phyloP scores from a whole-genome alignment of 2,888 invertebrate genomes.

The Archips crataeganus region DNA sequence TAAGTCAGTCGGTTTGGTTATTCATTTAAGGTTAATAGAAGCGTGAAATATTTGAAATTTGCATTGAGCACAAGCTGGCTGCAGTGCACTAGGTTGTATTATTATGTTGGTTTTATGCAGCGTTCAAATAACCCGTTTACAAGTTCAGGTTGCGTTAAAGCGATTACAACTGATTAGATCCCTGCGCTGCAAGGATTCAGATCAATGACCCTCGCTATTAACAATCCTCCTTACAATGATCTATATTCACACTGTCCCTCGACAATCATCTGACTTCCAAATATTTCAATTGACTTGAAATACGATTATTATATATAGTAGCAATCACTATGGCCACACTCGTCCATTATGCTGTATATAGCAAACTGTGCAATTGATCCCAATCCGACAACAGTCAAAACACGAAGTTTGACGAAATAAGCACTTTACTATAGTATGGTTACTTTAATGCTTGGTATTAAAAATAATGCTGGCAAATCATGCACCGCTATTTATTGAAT shows the following conservation, averaged over 20 bases:
- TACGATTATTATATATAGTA: too few relatives aligned
- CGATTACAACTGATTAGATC: conserved; percentile 73
- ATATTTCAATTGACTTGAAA: too few relatives aligned
- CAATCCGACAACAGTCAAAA: too few relatives aligned
- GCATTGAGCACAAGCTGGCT: conserved; percentile 17
- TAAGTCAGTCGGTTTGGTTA: conserved; percentile 31
- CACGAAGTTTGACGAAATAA: too few relatives aligned
- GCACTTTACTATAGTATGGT: not conserved
- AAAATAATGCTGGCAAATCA: not conserved
- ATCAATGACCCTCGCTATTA: conserved; percentile 59
- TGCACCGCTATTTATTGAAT: not conserved
- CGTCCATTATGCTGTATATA: too few relatives aligned
- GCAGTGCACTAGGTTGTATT: not conserved
- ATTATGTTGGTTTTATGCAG: conserved; percentile 20
- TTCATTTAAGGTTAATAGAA: conserved; percentile 36
- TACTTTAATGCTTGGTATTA: not conserved
- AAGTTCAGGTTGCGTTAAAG: conserved; percentile 60
- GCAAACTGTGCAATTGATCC: too few relatives aligned
- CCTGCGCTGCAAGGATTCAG: conserved; percentile 70
- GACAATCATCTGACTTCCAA: too few relatives aligned
- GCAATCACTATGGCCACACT: too few relatives aligned
- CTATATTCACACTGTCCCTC: too few relatives aligned
- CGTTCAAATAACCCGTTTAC: conserved; percentile 46
- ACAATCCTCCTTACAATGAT: conserved; percentile 12
- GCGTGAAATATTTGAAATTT: conserved; percentile 31